These are phyloP conservation scores for Melanotus villosus DNA, from an alignment of 2,888 invertebrate genomes.

Conservation along the genomic window DNA sequence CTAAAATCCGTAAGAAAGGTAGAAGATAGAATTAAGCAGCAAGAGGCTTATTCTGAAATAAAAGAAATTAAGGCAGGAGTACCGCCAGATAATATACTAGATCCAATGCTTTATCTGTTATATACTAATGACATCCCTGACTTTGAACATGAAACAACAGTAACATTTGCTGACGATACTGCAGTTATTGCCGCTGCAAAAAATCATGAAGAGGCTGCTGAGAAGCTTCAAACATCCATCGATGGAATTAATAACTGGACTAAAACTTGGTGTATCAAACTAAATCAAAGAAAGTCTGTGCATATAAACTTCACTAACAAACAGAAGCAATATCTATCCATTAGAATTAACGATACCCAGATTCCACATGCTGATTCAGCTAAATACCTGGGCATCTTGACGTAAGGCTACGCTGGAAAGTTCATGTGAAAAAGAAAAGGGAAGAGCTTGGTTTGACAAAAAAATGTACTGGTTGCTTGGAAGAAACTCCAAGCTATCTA, in stretches of 20 bases:
- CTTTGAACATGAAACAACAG: constrained; percentile 32
- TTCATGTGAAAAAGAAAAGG: constrained; percentile 47
- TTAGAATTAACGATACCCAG: constrained; percentile 31
- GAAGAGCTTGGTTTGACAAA: constrained; percentile 43
- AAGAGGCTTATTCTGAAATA: constrained; percentile 10
- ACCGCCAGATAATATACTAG: constrained; percentile 42
- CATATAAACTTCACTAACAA: constrained; percentile 53
- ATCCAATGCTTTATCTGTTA: constrained; percentile 40
- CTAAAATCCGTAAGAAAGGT: constrained; percentile 6
- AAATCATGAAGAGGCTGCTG: constrained; percentile 21
- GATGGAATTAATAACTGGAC: constrained; percentile 48
- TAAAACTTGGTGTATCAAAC: constrained; percentile 51
- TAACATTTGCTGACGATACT: constrained; percentile 51
- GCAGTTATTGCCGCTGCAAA: constrained; percentile 34
- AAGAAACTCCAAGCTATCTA: too few relatives aligned
- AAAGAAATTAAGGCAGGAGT: neutral
- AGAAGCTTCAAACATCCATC: constrained; percentile 41
- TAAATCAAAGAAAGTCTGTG: constrained; percentile 51
- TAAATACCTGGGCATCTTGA: constrained; percentile 39
- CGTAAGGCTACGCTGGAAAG: constrained; percentile 44
- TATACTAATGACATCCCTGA: constrained; percentile 47
- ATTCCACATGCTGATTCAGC: constrained; percentile 39
- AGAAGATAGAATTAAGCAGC: constrained; percentile 19
- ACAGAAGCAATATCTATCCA: constrained; percentile 36
- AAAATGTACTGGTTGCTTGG: constrained; percentile 20